Evolutionary conservation across 2,113 vertebrate genomes (phyloP), one percentile per base, ranked within the genome.

Genomic region (Turnix velox): DNA sequence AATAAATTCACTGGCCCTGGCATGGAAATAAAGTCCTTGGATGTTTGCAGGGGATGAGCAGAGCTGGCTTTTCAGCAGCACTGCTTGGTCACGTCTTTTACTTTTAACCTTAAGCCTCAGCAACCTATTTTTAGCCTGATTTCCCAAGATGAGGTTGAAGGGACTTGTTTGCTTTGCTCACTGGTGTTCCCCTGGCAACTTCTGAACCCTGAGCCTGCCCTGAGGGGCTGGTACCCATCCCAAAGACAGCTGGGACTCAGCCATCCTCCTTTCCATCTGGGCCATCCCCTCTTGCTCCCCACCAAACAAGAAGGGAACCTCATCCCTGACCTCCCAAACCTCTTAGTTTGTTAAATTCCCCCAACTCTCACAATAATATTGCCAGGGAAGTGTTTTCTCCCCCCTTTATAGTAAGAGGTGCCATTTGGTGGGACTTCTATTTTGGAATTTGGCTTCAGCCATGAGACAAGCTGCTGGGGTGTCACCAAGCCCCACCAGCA

Each of bases 91-190:
- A 88, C 1, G 0, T 40, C 72, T 80, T 80, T 43, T 31, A 48
- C 79, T 92, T 86, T 71, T 23, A 91, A 51, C 59, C 51, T 74
- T 43, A 19, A 90, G 46, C 55, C 31, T 65, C 77, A 59, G 37
- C 20, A 33, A 54, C 33, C 46, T 90, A n/a, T 77, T 92, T 96
- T 88, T 63, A 93, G 37, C 31, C 57, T 1, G 9, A 27, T 12
- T 75, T 51, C 71, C 75, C 0, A 1, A 39, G 66, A 58, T 0
- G 20, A 62, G 23, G 58, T 35, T 25, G 85, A 46, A 55, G 52
- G 46, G 42, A 85, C 22, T 14, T 90, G 83, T 92, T 90, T 90
- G 76, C 63, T 94, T 94, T 92, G 66, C 75, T 74, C 0, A 5
- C 31, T 2, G 0, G 37, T 1, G 63, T 93, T 55, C 33, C 95